phyloP scores from a whole-genome alignment of 2,888 invertebrate genomes.

The Epistrophella euchroma region DNA sequence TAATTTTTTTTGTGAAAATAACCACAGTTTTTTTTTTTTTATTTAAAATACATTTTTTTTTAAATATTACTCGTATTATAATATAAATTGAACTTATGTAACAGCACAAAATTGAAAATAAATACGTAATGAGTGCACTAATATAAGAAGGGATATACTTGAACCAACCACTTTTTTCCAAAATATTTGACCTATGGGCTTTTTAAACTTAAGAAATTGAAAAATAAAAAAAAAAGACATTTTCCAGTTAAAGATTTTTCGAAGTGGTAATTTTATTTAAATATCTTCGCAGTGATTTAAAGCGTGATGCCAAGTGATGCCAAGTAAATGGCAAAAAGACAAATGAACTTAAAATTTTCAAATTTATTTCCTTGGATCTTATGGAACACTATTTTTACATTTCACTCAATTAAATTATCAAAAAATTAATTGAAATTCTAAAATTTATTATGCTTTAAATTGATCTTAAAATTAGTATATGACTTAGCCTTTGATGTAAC shows the following conservation, averaged over 20 bases:
- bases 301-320: too few relatives aligned
- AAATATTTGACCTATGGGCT: too few relatives aligned
- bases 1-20: background rate
- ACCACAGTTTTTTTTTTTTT: background rate
- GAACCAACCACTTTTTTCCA: too few relatives aligned
- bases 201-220: too few relatives aligned
- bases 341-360: too few relatives aligned
- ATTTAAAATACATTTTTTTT: background rate
- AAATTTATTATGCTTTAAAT: constrained; percentile 7
- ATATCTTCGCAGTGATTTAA: too few relatives aligned
- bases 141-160: too few relatives aligned
- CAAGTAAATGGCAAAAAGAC: too few relatives aligned
- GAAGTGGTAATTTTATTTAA: too few relatives aligned
- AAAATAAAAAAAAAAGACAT: too few relatives aligned
- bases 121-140: background rate
- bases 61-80: background rate
- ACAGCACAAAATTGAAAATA: background rate
- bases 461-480: background rate
- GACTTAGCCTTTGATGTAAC: constrained; percentile 61
- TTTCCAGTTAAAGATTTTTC: too few relatives aligned
- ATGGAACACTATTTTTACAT: background rate
- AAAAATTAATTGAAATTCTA: background rate
- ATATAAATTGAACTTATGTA: background rate
- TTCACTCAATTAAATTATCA: background rate
- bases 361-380: too few relatives aligned